Conservation (phyloP, 2,888 invertebrate species). For the Oscheius sp. region DNA sequence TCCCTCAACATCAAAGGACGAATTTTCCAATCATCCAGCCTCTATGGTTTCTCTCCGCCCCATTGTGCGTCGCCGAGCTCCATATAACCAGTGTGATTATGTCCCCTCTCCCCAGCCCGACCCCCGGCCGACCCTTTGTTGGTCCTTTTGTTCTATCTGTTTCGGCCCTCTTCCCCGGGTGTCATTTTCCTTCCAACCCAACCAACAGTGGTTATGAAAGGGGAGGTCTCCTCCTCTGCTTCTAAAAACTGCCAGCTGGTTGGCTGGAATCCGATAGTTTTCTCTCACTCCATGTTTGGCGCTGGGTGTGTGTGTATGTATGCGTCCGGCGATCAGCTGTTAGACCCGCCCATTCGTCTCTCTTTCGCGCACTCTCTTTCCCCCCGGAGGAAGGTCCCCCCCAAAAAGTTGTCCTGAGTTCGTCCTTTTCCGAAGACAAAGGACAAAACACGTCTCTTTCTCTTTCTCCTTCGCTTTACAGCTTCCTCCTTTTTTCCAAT, state of each 20-base stretch:
- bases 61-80: too few species aligned
- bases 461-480: not conserved
- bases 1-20: too few species aligned
- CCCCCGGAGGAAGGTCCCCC: too few species aligned
- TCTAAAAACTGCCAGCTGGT: too few species aligned
- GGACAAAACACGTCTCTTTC: not conserved
- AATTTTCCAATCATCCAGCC: too few species aligned
- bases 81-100: constrained; percentile 15
- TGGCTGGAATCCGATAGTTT: too few species aligned
- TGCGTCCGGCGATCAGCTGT: too few species aligned
- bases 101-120: not conserved
- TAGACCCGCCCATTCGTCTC: not conserved
- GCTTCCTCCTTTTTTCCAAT: not conserved
- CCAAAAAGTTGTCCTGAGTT: not conserved
- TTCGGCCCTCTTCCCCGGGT: not conserved
- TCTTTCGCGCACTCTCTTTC: not conserved
- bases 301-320: too few species aligned
- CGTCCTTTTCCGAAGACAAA: not conserved
- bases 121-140: not conserved
- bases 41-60: too few species aligned
- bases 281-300: too few species aligned
- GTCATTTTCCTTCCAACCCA: not conserved
- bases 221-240: too few species aligned
- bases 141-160: not conserved
- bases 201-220: too few species aligned